Percentiles rank a stretch among this genome's conserved stretches.
These are phyloP conservation scores for Odontamblyopus lacepedii DNA, from an alignment of 2,797 vertebrate genomes.

Conservation along the genomic window DNA sequence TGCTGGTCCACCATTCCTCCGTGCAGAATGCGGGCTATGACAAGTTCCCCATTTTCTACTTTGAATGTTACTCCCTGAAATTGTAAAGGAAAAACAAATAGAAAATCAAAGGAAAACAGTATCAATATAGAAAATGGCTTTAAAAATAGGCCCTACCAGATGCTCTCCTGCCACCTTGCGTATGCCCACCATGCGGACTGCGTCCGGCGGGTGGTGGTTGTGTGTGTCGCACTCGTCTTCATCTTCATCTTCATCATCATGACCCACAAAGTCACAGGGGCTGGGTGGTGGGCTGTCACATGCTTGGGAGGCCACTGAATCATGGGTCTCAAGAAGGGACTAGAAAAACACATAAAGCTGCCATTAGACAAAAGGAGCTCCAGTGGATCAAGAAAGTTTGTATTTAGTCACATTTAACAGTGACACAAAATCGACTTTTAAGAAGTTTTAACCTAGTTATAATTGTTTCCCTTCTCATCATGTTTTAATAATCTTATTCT, in stretches of 20 bases:
- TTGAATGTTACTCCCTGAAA: conserved; percentile 90
- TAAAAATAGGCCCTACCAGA: conserved; percentile 71
- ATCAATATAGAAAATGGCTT: background rate
- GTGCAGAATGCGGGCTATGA: conserved; percentile 91
- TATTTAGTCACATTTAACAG: too few relatives aligned
- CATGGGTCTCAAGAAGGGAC: conserved; percentile 92
- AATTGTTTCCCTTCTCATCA: too few relatives aligned
- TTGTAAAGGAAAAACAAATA: background rate
- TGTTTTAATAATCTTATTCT: too few relatives aligned
- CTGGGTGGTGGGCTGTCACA: conserved; percentile 85
- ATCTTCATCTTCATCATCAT: conserved; percentile 53
- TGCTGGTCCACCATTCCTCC: conserved; percentile 93
- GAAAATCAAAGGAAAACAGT: background rate
- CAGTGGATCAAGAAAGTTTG: background rate
- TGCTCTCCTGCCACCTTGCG: conserved; percentile 89
- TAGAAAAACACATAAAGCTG: conserved; percentile 41
- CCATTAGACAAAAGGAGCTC: background rate
- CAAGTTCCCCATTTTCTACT: conserved; percentile 88
- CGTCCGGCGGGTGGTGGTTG: conserved; percentile 79
- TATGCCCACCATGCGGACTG: conserved; percentile 93
- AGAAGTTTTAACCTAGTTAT: too few relatives aligned
- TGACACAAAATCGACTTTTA: too few relatives aligned
- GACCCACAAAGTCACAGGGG: conserved; percentile 77
- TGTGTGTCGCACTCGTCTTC: conserved; percentile 44
- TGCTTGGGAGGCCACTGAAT: conserved; percentile 89